These are phyloP conservation scores for Andrena bucephala DNA, from an alignment of 2,888 invertebrate species.

Conservation along the genomic window DNA sequence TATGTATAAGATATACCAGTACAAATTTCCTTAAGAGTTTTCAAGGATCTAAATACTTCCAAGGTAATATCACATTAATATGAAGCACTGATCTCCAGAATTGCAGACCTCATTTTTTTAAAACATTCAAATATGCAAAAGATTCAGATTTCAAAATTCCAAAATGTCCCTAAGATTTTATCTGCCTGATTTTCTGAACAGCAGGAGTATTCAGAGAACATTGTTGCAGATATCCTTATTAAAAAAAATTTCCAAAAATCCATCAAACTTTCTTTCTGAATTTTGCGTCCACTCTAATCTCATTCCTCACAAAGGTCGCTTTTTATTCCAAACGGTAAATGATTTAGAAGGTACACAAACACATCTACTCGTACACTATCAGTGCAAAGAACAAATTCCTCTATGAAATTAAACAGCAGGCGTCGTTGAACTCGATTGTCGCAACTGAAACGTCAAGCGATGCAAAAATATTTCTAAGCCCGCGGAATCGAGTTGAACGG, in stretches of 20 bases:
- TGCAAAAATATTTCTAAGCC: slow-evolving; percentile 22
- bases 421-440: slow-evolving; percentile 26
- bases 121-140: too few relatives aligned
- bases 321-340: neutral
- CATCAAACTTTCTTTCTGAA: neutral
- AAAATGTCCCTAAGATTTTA: too few relatives aligned
- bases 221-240: neutral
- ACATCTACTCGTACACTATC: slow-evolving; percentile 19
- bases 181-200: too few relatives aligned
- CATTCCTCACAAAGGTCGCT: neutral
- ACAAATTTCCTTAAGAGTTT: neutral
- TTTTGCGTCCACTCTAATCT: neutral
- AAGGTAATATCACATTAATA: neutral
- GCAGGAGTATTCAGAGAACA: neutral
- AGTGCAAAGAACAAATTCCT: slow-evolving; percentile 25
- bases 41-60: neutral
- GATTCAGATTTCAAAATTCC: too few relatives aligned
- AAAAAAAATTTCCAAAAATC: neutral
- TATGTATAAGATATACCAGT: neutral
- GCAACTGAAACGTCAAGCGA: slow-evolving; percentile 24
- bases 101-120: neutral
- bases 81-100: neutral
- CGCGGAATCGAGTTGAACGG: slow-evolving; percentile 6
- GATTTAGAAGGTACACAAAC: neutral
- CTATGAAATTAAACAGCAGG: slow-evolving; percentile 41